Conservation (phyloP, 2,797 vertebrate species). For the Sebastes vulpes region DNA sequence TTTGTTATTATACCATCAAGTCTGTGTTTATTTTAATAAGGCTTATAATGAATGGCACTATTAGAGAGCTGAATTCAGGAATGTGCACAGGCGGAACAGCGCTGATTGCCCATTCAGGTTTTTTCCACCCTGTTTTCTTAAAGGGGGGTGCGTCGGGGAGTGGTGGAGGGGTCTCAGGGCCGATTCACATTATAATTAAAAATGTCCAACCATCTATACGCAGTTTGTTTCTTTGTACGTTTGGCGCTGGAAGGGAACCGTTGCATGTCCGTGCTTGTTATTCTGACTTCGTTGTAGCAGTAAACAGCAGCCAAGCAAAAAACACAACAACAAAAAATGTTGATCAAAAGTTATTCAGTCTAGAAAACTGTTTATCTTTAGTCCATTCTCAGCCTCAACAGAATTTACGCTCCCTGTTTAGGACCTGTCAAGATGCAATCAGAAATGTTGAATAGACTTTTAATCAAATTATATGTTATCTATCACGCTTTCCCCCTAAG, state of each 20-base stretch:
- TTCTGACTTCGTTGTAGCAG: slow-evolving; percentile 37
- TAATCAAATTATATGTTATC: slow-evolving; percentile 29
- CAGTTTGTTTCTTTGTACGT: slow-evolving; percentile 47
- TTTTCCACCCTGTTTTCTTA: slow-evolving; percentile 70
- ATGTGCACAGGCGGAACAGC: slow-evolving; percentile 66
- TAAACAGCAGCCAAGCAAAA: slow-evolving; percentile 25
- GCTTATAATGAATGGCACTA: slow-evolving; percentile 82
- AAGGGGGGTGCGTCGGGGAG: slow-evolving; percentile 16
- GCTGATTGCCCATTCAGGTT: slow-evolving; percentile 80
- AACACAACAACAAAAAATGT: slow-evolving; percentile 16
- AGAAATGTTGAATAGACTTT: not conserved
- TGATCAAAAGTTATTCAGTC: slow-evolving; percentile 43
- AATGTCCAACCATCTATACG: slow-evolving; percentile 72
- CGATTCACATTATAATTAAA: slow-evolving; percentile 77
- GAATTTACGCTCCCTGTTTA: not conserved
- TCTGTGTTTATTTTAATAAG: slow-evolving; percentile 84
- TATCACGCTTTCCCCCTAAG: not conserved
- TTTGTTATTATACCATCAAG: slow-evolving; percentile 81
- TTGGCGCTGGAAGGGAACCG: slow-evolving; percentile 19
- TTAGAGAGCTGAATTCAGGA: slow-evolving; percentile 75
- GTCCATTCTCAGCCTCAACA: slow-evolving; percentile 25
- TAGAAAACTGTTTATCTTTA: slow-evolving; percentile 35
- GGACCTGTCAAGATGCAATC: slow-evolving; percentile 1
- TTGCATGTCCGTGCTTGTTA: slow-evolving; percentile 38
- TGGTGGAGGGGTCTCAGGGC: slow-evolving; percentile 42